Evolutionary conservation across 1,140 invertebrate genomes (phyloP).

Genomic region (Bilobella aurantiaca): DNA sequence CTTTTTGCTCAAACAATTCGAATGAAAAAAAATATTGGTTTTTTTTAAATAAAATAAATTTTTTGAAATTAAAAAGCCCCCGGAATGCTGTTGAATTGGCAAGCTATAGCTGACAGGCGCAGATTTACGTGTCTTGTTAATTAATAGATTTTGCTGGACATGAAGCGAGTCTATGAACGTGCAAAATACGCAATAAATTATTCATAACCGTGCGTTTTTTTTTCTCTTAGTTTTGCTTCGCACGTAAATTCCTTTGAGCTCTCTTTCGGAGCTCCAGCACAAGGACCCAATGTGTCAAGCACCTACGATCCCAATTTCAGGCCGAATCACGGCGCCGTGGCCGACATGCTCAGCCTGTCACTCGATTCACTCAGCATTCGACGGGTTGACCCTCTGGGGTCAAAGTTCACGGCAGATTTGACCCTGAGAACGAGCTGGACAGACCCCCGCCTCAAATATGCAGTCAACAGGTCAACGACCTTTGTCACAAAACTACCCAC

Average conservation of each 20-base stretch:
- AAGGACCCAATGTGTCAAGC: neutral
- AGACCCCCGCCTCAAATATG: constrained; percentile 49
- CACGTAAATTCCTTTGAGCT: neutral
- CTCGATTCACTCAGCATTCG: constrained; percentile 39
- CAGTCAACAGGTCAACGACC: constrained; percentile 35
- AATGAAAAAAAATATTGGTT: no score
- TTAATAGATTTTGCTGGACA: no score
- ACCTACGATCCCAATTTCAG: neutral
- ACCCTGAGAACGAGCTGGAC: constrained; percentile 60
- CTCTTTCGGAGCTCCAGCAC: neutral
- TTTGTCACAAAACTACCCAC: constrained; percentile 17
- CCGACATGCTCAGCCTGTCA: neutral
- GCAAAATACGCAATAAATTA: no score
- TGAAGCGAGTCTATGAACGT: no score
- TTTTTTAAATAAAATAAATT: no score
- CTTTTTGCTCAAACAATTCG: no score
- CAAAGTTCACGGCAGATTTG: constrained; percentile 65
- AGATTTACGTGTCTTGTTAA: no score
- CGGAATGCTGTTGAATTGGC: no score
- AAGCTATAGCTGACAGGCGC: no score
- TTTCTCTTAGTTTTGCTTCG: no score
- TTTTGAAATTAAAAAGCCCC: no score
- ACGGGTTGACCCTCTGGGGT: constrained; percentile 62
- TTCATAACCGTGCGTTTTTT: no score
- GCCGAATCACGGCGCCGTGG: neutral